phyloP scores from a whole-genome alignment of 2,113 vertebrate genomes.

The Trinectes maculatus region DNA sequence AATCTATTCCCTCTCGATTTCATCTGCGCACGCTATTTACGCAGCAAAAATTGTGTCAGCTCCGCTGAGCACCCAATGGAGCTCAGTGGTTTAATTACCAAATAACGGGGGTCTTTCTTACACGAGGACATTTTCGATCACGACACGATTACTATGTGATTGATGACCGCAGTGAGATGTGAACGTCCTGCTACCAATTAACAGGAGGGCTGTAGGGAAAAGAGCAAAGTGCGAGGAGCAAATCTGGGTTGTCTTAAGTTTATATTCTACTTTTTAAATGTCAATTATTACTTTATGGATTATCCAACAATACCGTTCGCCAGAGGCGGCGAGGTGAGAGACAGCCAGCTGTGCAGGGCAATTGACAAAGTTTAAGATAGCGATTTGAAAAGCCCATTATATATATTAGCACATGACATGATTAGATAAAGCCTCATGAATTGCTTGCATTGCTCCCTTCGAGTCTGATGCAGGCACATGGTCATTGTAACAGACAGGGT shows the following conservation, averaged over 20 bases:
- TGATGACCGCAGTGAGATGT: not conserved
- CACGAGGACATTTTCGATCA: conserved; percentile 12
- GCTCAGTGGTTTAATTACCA: conserved; percentile 40
- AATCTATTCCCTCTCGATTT: conserved; percentile 51
- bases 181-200: conserved; percentile 9
- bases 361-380: conserved; percentile 53
- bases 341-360: conserved; percentile 29
- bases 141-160: not conserved
- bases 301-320: conserved; percentile 24
- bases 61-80: conserved; percentile 34
- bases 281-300: conserved; percentile 49
- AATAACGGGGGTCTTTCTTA: conserved; percentile 17
- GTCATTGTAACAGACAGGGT: conserved; percentile 24
- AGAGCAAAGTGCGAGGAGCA: not conserved
- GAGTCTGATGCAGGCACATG: conserved; percentile 45
- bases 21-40: conserved; percentile 55
- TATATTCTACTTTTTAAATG: conserved; percentile 43
- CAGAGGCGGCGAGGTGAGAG: not conserved
- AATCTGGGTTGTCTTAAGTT: conserved; percentile 23
- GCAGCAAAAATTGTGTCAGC: conserved; percentile 33
- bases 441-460: conserved; percentile 36
- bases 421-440: conserved; percentile 66
- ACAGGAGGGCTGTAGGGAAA: not conserved
- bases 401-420: conserved; percentile 59
- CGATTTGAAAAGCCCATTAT: conserved; percentile 44